A percentile compares a stretch with the other conserved stretches of the same genome.
Evolutionary conservation across 37 sponge, comb jelly and placozoan species (phyloP).

Genomic region (Dysidea cf. avara): DNA sequence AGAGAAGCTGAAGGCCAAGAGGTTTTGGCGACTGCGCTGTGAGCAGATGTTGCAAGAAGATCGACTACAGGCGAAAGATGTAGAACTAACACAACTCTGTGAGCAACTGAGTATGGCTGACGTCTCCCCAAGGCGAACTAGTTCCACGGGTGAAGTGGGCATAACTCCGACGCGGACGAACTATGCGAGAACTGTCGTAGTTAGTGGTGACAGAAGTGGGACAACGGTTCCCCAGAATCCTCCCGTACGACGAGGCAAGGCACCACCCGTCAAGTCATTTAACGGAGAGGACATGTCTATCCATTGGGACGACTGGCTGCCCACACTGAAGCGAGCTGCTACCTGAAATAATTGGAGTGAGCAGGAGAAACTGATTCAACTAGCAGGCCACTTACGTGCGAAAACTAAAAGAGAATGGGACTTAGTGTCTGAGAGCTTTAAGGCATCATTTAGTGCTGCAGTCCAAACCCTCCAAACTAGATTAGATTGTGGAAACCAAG

Average conservation of each 20-base stretch:
- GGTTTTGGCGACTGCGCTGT: no score
- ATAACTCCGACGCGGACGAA: no score
- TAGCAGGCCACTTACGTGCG: slow-evolving; percentile 19
- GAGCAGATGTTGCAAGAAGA: no score
- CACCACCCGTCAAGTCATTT: slow-evolving; percentile 13
- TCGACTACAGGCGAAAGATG: no score
- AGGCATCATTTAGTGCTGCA: not conserved
- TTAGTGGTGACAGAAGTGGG: no score
- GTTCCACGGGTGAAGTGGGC: no score
- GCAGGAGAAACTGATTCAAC: slow-evolving; percentile 19
- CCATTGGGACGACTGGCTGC: not conserved
- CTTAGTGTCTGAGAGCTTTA: not conserved
- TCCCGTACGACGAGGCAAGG: slow-evolving; percentile 2
- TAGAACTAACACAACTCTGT: no score
- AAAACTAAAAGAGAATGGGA: slow-evolving; percentile 2
- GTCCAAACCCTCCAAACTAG: not conserved
- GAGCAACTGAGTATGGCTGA: no score
- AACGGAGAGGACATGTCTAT: not conserved
- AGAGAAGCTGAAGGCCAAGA: no score
- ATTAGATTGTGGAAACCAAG: not conserved
- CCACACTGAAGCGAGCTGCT: slow-evolving; percentile 1
- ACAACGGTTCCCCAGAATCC: no score
- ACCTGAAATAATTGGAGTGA: slow-evolving; percentile 17
- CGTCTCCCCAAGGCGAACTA: no score
- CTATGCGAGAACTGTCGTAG: no score